Evolutionary conservation across 2,888 invertebrate genomes (phyloP).

Genomic region (Tethea ocularis): DNA sequence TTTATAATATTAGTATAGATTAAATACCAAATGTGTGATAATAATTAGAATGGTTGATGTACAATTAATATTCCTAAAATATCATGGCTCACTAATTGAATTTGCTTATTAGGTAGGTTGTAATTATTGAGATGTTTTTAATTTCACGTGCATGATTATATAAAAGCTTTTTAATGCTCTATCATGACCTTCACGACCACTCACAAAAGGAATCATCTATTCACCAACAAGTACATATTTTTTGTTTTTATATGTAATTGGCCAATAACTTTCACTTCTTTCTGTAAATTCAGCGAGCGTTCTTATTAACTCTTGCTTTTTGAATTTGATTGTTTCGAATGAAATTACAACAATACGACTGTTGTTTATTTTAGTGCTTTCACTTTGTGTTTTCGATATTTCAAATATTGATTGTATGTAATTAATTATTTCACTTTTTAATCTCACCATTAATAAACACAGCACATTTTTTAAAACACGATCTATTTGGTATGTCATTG

Average conservation of each 20-base stretch:
- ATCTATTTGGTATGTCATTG: slow-evolving; percentile 42
- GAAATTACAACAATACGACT: slow-evolving; percentile 29
- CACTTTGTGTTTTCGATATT: slow-evolving; percentile 38
- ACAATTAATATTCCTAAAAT: slow-evolving; percentile 12
- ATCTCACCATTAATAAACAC: slow-evolving; percentile 49
- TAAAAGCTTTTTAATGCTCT: slow-evolving; percentile 34
- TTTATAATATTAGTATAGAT: no score
- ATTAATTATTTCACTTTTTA: slow-evolving; percentile 12
- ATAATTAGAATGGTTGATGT: no score
- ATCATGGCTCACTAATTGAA: slow-evolving; percentile 11
- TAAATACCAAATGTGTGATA: no score
- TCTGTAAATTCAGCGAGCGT: slow-evolving; percentile 57
- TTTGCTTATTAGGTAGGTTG: no score
- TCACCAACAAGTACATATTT: slow-evolving; percentile 38
- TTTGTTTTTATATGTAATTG: slow-evolving; percentile 49
- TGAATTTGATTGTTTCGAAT: slow-evolving; percentile 47
- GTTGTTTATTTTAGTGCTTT: slow-evolving; percentile 50
- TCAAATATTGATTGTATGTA: slow-evolving; percentile 10
- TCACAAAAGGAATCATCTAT: slow-evolving; percentile 43
- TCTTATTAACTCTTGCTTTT: slow-evolving; percentile 62
- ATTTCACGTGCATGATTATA: slow-evolving; percentile 24
- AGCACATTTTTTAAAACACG: slow-evolving; percentile 39
- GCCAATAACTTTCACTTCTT: slow-evolving; percentile 64
- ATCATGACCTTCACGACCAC: slow-evolving; percentile 53
- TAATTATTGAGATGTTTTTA: slow-evolving; percentile 15